Conservation (phyloP, 2,888 invertebrate species). For the Habroteleia sp. region DNA sequence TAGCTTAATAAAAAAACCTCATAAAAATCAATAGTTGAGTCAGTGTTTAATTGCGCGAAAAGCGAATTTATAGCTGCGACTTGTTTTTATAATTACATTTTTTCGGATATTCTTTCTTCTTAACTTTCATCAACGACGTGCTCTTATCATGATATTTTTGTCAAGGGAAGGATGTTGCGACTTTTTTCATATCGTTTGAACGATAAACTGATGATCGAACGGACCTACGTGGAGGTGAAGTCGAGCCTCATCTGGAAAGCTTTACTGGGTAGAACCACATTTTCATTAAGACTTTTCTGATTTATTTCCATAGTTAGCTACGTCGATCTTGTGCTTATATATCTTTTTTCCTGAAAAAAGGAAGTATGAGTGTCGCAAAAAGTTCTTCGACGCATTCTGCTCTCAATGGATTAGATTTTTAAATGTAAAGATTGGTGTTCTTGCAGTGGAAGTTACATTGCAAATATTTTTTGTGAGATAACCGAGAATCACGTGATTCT, state of each 20-base stretch:
- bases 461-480: too few relatives aligned
- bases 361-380: conserved; percentile 49
- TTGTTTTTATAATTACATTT: conserved; percentile 68
- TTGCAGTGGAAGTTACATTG: too few relatives aligned
- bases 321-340: conserved; percentile 70
- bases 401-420: conserved; percentile 19
- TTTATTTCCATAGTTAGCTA: conserved; percentile 75
- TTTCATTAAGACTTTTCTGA: conserved; percentile 76
- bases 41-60: conserved; percentile 63
- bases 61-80: conserved; percentile 62
- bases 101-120: conserved; percentile 50
- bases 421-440: too few relatives aligned
- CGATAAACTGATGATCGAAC: conserved; percentile 64
- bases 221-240: conserved; percentile 35
- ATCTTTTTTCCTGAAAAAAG: conserved; percentile 58
- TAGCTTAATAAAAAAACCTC: conserved; percentile 56
- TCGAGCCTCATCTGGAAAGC: conserved; percentile 49
- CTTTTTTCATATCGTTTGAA: conserved; percentile 71
- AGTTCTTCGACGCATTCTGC: conserved; percentile 60
- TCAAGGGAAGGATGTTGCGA: conserved; percentile 67
- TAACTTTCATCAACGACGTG: conserved; percentile 65
- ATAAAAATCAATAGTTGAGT: conserved; percentile 59
- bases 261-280: conserved; percentile 72
- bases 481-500: too few relatives aligned
- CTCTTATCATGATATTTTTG: conserved; percentile 75